phyloP scores from a whole-genome alignment of 2,888 invertebrate genomes.

The Silvanus unidentatus region DNA sequence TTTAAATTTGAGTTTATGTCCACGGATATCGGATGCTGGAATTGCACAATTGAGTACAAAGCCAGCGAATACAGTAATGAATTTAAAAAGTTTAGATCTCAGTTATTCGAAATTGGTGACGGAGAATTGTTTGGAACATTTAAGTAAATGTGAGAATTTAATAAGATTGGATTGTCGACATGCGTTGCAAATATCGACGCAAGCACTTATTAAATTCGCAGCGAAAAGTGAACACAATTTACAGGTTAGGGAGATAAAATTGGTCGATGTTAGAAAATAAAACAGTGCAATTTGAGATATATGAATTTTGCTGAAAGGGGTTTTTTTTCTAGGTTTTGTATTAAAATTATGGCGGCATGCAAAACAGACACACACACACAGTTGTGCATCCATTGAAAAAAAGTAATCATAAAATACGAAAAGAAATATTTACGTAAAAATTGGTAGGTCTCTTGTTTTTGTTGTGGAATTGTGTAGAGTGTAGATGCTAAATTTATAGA shows the following conservation, averaged over 20 bases:
- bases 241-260: conserved; percentile 72
- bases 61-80: conserved; percentile 61
- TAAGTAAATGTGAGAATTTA: conserved; percentile 68
- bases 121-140: conserved; percentile 75
- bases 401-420: no score
- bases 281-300: no score
- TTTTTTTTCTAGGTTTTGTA: no score
- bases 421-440: no score
- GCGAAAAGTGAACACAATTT: conserved; percentile 73
- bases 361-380: no score
- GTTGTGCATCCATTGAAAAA: no score
- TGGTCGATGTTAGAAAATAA: conserved; percentile 54
- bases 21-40: conserved; percentile 83
- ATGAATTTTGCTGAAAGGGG: no score
- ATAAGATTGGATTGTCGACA: conserved; percentile 71
- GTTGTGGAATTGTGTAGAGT: no score
- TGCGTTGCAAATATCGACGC: conserved; percentile 72
- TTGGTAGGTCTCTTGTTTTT: no score
- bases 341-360: no score
- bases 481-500: no score
- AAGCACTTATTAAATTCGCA: conserved; percentile 77
- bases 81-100: conserved; percentile 68
- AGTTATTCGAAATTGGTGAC: conserved; percentile 78
- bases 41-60: conserved; percentile 79
- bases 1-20: conserved; percentile 80